Base-by-base conservation (phyloP, 2,888 invertebrate species). In the Dicyrtomina minuta region DNA sequence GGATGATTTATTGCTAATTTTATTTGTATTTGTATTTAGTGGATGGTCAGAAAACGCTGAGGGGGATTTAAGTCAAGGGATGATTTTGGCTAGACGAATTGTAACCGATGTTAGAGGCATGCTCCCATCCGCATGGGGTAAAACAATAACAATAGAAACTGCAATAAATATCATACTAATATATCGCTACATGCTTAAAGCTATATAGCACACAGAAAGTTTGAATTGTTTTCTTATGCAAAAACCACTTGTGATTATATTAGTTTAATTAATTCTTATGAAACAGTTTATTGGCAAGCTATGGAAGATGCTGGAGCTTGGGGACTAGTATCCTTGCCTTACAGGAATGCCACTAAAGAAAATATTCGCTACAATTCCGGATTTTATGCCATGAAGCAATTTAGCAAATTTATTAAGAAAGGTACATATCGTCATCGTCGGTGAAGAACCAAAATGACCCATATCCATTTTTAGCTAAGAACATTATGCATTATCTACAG, bases 61-160 rank as follows among this genome's bases (percentile, higher is more conserved):
- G 10, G 49, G 67, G 3, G 72, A 77, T 55, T 75, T 77, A 75
- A 69, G 62, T 17, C 76, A 77, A 72, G 78, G 71, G 5, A 24
- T 78, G 1, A 71, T 70, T 20, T 60, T 78, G 26, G 76, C 77
- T 0, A 71, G 43, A 20, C 53, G 76, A 17, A 75, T 78, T 56
- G 39, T 78, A 0, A 27, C 39, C 4, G 78, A 78, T 67, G 24
- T 78, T n/a, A 43, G 72, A 27, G 44, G 66, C 1, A 69, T 77
- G 74, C 17, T 71, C 2, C 75, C 76, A 10, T 75, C 76, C 6
- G 78, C 78, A n/a, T 78, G 78, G 78, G 71, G 78, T 78, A 72
- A 72, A 26, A 2, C 56, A 12, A 26, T 15, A 56, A 44, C 61
- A 39, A n/a, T n/a, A n/a, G n/a, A n/a, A n/a, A n/a, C n/a, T n/a